phyloP scores from a whole-genome alignment of 2,797 vertebrate genomes.

The Premnoplex brunnescens region DNA sequence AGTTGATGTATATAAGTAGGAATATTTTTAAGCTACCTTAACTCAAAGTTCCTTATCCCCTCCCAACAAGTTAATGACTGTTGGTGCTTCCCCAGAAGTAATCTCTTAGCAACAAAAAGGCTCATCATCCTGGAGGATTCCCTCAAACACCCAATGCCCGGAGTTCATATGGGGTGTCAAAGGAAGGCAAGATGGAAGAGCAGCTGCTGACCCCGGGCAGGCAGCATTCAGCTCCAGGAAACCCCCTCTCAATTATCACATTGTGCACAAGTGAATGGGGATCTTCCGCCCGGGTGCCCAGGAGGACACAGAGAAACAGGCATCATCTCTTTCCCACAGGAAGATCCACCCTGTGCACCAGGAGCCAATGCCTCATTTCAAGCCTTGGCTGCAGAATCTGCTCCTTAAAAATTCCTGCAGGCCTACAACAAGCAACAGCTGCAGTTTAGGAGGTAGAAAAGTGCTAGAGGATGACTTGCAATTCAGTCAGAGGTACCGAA shows the following conservation, averaged over 20 bases:
- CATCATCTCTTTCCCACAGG: neutral
- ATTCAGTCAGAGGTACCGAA: neutral
- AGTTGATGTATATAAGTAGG: constrained; percentile 12
- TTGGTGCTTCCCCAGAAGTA: neutral
- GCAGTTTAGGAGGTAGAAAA: neutral
- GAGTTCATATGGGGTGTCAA: neutral
- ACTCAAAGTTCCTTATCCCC: neutral
- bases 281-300: fast-evolving
- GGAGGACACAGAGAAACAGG: neutral
- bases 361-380: neutral
- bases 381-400: neutral
- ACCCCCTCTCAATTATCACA: constrained; percentile 7
- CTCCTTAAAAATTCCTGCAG: neutral
- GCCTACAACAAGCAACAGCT: neutral
- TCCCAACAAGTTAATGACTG: constrained; percentile 13
- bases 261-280: neutral
- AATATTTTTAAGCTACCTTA: constrained; percentile 8
- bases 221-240: constrained; percentile 38
- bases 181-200: constrained; percentile 35
- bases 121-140: neutral
- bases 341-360: neutral
- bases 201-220: neutral
- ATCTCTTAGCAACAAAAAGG: constrained; percentile 25
- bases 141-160: neutral
- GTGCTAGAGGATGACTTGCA: no score